phyloP scores from a whole-genome alignment of 1,140 invertebrate genomes.

The Drosophila punjabiensis region DNA sequence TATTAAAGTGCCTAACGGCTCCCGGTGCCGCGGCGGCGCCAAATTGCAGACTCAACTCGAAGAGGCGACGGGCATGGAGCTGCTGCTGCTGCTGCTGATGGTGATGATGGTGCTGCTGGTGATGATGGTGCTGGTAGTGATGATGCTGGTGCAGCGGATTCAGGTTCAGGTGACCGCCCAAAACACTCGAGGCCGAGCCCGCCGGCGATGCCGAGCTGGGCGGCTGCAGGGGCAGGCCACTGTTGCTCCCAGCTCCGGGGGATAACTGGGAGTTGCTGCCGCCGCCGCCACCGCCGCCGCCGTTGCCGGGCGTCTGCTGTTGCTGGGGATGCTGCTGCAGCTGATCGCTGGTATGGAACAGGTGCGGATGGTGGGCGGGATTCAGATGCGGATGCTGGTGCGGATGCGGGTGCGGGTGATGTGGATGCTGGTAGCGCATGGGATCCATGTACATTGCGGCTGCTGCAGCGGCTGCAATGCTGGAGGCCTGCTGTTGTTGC shows the following conservation, averaged over 20 bases:
- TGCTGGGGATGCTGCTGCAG: constrained; percentile 79
- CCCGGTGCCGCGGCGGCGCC: constrained; percentile 80
- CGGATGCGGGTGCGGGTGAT: constrained; percentile 77
- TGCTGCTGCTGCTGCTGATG: constrained; percentile 85
- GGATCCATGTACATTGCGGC: constrained; percentile 85
- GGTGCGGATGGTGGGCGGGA: constrained; percentile 85
- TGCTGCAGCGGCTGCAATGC: constrained; percentile 84
- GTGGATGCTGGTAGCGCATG: constrained; percentile 84
- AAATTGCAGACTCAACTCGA: constrained; percentile 84
- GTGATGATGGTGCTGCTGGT: constrained; percentile 81
- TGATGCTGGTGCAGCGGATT: constrained; percentile 79
- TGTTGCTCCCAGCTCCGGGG: constrained; percentile 73
- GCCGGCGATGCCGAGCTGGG: constrained; percentile 75
- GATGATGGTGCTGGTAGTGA: constrained; percentile 80
- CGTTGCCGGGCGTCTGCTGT: constrained; percentile 53
- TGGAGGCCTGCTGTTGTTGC: constrained; percentile 78
- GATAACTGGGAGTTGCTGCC: constrained; percentile 75
- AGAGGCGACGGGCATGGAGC: constrained; percentile 82
- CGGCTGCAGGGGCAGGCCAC: constrained; percentile 70
- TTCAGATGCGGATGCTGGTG: constrained; percentile 84
- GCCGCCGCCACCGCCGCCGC: constrained; percentile 32
- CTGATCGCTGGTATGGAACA: constrained; percentile 84
- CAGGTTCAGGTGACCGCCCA: constrained; percentile 69
- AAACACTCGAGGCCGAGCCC: constrained; percentile 69
- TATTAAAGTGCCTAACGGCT: constrained; percentile 82